phyloP scores from a whole-genome alignment of 2,888 invertebrate genomes.

The Heteropelma amictum region DNA sequence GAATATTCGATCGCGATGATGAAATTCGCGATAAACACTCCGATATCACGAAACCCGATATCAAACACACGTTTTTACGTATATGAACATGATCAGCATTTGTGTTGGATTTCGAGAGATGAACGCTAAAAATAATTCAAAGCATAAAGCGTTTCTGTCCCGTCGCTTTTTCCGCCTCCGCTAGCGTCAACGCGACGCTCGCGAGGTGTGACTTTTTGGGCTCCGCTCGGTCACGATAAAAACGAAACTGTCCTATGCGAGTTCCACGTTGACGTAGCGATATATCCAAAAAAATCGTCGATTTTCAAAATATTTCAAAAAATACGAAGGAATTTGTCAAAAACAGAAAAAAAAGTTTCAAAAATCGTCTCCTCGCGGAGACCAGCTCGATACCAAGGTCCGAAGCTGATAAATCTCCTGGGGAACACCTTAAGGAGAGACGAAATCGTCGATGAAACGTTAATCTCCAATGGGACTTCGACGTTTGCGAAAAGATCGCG shows the following conservation, averaged over 20 bases:
- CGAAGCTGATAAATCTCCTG: no score
- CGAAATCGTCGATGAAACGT: no score
- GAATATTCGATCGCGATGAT: no score
- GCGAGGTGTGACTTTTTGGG: constrained; percentile 49
- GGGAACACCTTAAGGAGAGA: no score
- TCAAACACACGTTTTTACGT: constrained; percentile 21
- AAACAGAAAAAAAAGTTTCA: no score
- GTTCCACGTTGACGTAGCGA: no score
- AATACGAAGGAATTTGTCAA: no score
- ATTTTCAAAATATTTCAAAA: no score
- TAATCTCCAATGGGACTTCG: no score
- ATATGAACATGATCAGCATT: constrained; percentile 39
- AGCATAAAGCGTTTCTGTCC: constrained; percentile 47
- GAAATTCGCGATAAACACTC: not conserved
- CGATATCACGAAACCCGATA: constrained; percentile 40
- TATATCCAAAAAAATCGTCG: no score
- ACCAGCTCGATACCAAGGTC: no score
- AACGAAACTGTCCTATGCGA: not conserved
- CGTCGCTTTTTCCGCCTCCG: constrained; percentile 52
- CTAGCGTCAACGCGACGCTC: constrained; percentile 23
- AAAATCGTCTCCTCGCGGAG: no score
- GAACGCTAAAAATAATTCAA: constrained; percentile 53
- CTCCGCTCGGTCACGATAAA: not conserved
- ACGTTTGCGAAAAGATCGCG: not conserved
- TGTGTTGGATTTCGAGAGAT: constrained; percentile 39